phyloP scores from a whole-genome alignment of 2,113 vertebrate species.

The Nannobrachium achirus region DNA sequence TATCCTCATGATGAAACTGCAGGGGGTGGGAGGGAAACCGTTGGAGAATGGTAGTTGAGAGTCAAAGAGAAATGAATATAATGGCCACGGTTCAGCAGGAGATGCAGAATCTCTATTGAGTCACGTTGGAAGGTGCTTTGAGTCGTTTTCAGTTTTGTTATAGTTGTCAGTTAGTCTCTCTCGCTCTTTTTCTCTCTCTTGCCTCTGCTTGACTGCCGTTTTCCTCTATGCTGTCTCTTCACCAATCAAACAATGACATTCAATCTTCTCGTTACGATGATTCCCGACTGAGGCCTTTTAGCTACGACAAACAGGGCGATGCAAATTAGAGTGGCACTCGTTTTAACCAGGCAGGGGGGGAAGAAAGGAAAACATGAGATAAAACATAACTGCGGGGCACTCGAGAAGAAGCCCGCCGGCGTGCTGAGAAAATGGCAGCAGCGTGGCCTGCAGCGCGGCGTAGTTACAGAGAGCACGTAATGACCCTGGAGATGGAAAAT shows the following conservation, averaged over 20 bases:
- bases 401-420: conserved; percentile 50
- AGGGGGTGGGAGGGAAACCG: conserved; percentile 1
- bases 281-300: not conserved
- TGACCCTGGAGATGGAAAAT: conserved; percentile 36
- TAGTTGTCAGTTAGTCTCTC: conserved; percentile 28
- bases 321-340: conserved; percentile 74
- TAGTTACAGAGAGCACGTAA: conserved; percentile 36
- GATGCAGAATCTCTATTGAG: conserved; percentile 20
- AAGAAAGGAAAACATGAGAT: conserved; percentile 23
- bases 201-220: conserved; percentile 30
- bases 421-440: conserved; percentile 40
- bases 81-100: conserved; percentile 19
- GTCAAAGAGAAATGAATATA: conserved; percentile 1
- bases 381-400: conserved; percentile 60
- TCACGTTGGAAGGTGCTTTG: conserved; percentile 32
- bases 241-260: conserved; percentile 65
- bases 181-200: conserved; percentile 14
- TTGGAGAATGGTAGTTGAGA: not conserved
- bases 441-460: conserved; percentile 58
- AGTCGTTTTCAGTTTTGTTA: not conserved
- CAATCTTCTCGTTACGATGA: conserved; percentile 35
- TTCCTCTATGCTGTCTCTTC: conserved; percentile 43
- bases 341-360: conserved; percentile 56
- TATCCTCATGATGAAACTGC: conserved; percentile 16
- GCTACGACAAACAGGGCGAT: too few relatives aligned